A percentile compares a stretch with the other conserved stretches of the same genome.
Conservation (phyloP, 1,140 invertebrate species). For the Vanessa atalanta region DNA sequence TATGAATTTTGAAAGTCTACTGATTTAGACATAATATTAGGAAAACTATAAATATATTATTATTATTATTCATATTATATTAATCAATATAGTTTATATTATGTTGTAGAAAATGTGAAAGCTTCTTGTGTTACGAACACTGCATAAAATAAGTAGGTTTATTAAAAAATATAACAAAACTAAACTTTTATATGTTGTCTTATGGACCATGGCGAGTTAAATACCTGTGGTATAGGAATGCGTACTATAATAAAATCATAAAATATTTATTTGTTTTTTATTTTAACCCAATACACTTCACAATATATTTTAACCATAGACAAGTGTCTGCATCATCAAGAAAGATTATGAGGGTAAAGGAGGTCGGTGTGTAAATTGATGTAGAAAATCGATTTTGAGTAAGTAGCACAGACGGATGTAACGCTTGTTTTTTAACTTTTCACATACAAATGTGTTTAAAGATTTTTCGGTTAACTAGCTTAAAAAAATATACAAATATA, state of each 20-base stretch:
- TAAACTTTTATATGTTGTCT: constrained; percentile 41
- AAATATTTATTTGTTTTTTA: constrained; percentile 14
- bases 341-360: too few relatives aligned
- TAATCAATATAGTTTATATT: constrained; percentile 15
- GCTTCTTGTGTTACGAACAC: constrained; percentile 32
- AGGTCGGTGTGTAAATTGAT: too few relatives aligned
- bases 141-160: constrained; percentile 32
- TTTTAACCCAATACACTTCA: not conserved
- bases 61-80: too few relatives aligned
- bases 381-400: too few relatives aligned
- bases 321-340: too few relatives aligned
- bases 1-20: constrained; percentile 26
- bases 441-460: too few relatives aligned
- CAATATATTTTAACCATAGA: not conserved
- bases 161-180: constrained; percentile 27
- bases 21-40: constrained; percentile 16
- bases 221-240: constrained; percentile 37
- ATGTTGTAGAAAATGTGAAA: constrained; percentile 30
- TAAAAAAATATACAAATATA: too few relatives aligned
- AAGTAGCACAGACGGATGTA: too few relatives aligned
- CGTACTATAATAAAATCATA: constrained; percentile 43
- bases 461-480: too few relatives aligned
- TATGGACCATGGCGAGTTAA: constrained; percentile 51
- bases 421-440: too few relatives aligned
- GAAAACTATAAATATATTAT: constrained; percentile 16